Percentiles rank a stretch among this genome's conserved stretches.
These are phyloP conservation scores for Gobionotothen gibberifrons DNA, from an alignment of 2,797 vertebrate genomes.

Conservation along the genomic window DNA sequence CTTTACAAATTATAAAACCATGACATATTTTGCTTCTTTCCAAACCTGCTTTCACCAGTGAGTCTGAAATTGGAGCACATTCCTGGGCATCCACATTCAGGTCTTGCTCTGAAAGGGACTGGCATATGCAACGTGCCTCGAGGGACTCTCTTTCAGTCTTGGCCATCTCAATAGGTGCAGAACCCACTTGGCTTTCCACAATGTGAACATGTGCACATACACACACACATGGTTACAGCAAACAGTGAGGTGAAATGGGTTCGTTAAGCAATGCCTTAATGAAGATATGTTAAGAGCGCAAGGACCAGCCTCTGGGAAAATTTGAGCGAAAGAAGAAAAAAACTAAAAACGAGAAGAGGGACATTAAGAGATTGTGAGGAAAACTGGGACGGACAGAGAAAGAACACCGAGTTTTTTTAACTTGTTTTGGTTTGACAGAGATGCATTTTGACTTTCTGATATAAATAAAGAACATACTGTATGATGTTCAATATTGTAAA, in stretches of 20 bases:
- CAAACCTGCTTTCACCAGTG: constrained; percentile 37
- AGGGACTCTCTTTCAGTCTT: constrained; percentile 53
- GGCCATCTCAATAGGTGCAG: constrained; percentile 48
- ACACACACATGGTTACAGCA: constrained; percentile 12
- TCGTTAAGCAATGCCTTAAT: constrained; percentile 39
- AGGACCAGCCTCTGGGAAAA: constrained; percentile 33
- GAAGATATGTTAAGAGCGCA: constrained; percentile 20
- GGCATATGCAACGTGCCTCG: constrained; percentile 52
- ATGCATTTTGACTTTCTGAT: constrained; percentile 8
- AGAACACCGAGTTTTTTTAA: neutral
- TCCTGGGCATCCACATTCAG: constrained; percentile 46
- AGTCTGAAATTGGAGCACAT: constrained; percentile 65
- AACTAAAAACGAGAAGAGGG: constrained; percentile 1
- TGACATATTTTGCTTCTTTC: constrained; percentile 46
- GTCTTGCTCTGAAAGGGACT: constrained; percentile 61
- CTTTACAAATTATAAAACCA: constrained; percentile 39
- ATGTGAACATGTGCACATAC: constrained; percentile 14
- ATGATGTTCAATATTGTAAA: neutral
- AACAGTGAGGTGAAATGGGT: constrained; percentile 24
- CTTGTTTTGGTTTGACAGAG: neutral
- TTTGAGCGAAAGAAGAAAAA: neutral
- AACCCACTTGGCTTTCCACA: constrained; percentile 40
- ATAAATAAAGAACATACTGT: neutral
- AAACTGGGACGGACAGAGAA: neutral
- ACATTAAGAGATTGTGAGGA: neutral